Evolutionary conservation across 1,140 invertebrate genomes (phyloP), one percentile per base, ranked within the genome.

Genomic region (Panulirus ornatus): DNA sequence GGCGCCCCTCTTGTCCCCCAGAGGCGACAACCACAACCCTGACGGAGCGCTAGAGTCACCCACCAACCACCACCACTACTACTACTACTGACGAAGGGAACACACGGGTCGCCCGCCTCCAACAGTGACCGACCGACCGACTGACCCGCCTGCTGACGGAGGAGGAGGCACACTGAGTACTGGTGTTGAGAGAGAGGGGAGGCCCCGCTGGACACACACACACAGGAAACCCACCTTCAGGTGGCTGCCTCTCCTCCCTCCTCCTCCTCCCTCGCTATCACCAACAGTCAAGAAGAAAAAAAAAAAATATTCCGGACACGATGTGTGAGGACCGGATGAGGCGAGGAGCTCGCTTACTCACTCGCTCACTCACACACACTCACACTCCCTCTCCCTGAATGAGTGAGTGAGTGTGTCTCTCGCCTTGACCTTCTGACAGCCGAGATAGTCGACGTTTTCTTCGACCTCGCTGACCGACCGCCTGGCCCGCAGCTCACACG

Each of bases 151-250:
- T 66, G 58, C 58, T 27, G 22, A 66, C n/a, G 58, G 27, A 22
- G 58, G 30, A 27, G 27, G 30, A 66, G 58, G 30, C 58, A 66
- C 58, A 66, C 58, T 66, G 58, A 66, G n/a, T n/a, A n/a, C 58
- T 27, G 58, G 22, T 66, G 58, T 14, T 58, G 51, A 3, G 51
- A 3, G 16, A 0, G 51, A 27, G 58, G 58, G 58, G 14, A 66
- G 58, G n/a, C 3, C 30, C 58, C 58, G 5, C 58, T 27, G 27
- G 58, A 27, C 22, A 27, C 30, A 27, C n/a, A 27, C 58, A 66
- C 58, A 66, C 58, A 66, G 58, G 58, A 66, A 66, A 66, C 58
- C 58, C 58, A 66, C 58, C 58, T 27, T 27, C n/a, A 66, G n/a
- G 58, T 27, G 2, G 58, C n/a, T 66, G 58, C 3, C 58, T 66